Evolutionary conservation across 2,888 invertebrate species (phyloP).

Genomic region (Nomada fucata): DNA sequence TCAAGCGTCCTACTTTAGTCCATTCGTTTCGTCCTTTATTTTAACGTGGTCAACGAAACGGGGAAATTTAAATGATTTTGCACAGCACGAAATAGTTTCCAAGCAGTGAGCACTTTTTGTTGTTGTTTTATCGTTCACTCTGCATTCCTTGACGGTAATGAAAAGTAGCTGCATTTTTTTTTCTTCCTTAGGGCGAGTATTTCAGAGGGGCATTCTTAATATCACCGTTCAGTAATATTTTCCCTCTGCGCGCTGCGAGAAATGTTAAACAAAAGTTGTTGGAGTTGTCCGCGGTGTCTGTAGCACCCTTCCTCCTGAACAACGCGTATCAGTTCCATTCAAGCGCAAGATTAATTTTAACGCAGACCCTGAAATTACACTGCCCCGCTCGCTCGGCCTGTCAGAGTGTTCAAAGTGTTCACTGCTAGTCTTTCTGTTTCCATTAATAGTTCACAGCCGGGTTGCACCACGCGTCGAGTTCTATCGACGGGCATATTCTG

Average conservation of each 20-base stretch:
- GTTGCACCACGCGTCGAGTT: conserved; percentile 40
- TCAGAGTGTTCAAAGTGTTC: conserved; percentile 27
- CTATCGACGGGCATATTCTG: conserved; percentile 38
- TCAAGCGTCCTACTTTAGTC: neutral
- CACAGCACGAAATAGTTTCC: neutral
- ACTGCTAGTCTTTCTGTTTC: conserved; percentile 53
- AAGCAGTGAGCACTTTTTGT: neutral
- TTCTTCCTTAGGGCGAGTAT: neutral
- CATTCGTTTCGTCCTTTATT: neutral
- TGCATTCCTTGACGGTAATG: neutral
- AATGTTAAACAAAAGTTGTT: neutral
- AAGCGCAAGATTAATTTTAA: conserved; percentile 61
- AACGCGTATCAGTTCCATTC: conserved; percentile 43
- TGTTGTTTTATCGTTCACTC: neutral
- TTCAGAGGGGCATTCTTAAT: too few species aligned
- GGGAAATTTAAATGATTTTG: neutral
- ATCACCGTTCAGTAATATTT: too few species aligned
- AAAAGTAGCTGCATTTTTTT: neutral
- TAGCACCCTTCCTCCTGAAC: conserved; percentile 7
- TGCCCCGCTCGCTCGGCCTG: conserved; percentile 28
- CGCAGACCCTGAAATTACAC: conserved; percentile 56
- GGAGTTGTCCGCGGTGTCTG: neutral
- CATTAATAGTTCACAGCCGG: conserved; percentile 62
- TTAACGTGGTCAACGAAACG: too few species aligned
- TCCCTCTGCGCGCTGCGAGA: too few species aligned